Evolutionary conservation across 2,113 vertebrate genomes (phyloP), one percentile per base, ranked within the genome.

Genomic region (Hippolais icterina): DNA sequence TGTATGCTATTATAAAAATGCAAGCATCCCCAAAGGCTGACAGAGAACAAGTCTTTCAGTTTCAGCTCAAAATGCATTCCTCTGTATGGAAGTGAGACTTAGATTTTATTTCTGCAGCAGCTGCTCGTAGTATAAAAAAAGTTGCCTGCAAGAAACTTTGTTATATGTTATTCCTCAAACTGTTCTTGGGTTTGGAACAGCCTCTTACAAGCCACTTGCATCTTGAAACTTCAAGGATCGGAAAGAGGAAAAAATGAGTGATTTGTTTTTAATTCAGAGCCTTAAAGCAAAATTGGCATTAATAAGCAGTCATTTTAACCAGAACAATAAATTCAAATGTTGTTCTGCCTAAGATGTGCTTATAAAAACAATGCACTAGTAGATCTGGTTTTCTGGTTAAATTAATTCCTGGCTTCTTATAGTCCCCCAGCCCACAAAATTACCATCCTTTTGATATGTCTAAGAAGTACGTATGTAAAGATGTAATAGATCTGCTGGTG

Each of bases 181-280:
- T 64, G 22, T 63, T 88, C 64, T 88, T 78, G 79, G 79, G 52
- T 92, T 95, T 92, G 90, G 92, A 96, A 92, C 49, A 29, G 60
- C 41, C 76, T 92, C 76, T 81, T 92, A 57, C 49, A 90, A 90
- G 76, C 88, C 90, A 81, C 64, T 96, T 81, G 72, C 92, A 90
- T 92, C 92, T 92, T 95, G 64, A 95, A 93, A 83, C 86, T 89
- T 90, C 68, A 94, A 71, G 93, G 76, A 90, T 84, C 39, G 54
- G 84, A 91, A 87, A 74, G 75, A 94, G 92, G 90, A 87, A 94
- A 96, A 95, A 96, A 92, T 90, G 76, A 96, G 60, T 80, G 78
- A 96, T 96, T 96, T 92, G 83, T 63, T 97, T 97, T 95, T 94
- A 96, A 95, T 96, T 95, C 74, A 61, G 83, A 86, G 88, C 80